A percentile compares a stretch with the other conserved stretches of the same genome.
Evolutionary conservation across 2,888 invertebrate species (phyloP).

Genomic region (Andricus curvator): DNA sequence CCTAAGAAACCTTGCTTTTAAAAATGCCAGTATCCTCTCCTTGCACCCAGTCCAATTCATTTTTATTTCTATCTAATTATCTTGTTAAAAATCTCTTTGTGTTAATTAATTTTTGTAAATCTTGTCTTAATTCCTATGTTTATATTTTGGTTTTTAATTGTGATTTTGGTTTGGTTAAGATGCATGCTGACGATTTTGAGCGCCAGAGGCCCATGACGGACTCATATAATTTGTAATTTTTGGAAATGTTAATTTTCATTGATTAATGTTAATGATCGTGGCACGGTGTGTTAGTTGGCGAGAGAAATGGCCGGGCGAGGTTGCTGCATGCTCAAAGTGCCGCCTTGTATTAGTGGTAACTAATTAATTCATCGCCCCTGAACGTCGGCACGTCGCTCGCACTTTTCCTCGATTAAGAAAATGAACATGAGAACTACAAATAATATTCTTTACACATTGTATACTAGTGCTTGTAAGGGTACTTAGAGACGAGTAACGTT

Average conservation of each 20-base stretch:
- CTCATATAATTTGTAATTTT: constrained; percentile 60
- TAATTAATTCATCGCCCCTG: constrained; percentile 71
- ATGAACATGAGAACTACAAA: constrained; percentile 36
- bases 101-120: constrained; percentile 15
- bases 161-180: constrained; percentile 30
- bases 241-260: constrained; percentile 71
- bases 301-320: constrained; percentile 73
- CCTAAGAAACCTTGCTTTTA: background rate
- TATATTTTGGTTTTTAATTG: constrained; percentile 7
- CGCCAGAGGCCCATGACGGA: constrained; percentile 51
- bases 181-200: constrained; percentile 24
- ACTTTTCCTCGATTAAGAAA: constrained; percentile 54
- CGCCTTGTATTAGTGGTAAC: constrained; percentile 76
- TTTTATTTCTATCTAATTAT: background rate
- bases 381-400: constrained; percentile 64
- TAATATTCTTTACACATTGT: constrained; percentile 41
- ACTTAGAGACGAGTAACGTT: constrained; percentile 55
- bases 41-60: background rate
- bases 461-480: constrained; percentile 56
- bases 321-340: constrained; percentile 76
- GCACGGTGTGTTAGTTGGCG: constrained; percentile 77
- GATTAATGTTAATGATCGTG: constrained; percentile 76
- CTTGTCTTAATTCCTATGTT: background rate
- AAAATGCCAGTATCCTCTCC: background rate
- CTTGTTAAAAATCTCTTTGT: constrained; percentile 8